Evolutionary conservation across 2,113 vertebrate genomes (phyloP).

Genomic region (Planiliza haematocheilus): DNA sequence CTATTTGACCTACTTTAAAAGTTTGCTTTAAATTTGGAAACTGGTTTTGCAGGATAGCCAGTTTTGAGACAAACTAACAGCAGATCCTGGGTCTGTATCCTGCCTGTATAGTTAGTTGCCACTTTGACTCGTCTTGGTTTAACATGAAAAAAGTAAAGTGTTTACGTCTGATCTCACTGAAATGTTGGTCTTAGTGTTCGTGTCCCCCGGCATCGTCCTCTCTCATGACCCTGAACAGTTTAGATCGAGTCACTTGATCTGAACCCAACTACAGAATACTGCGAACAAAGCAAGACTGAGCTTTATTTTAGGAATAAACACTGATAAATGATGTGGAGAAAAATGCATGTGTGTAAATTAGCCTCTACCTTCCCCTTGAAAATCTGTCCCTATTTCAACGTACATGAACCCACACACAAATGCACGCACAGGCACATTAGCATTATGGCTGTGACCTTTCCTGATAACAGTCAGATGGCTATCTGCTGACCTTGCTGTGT

Average conservation of each 20-base stretch:
- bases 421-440: slow-evolving; percentile 25
- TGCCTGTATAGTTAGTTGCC: too few relatives aligned
- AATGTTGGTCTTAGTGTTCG: neutral
- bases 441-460: slow-evolving; percentile 61
- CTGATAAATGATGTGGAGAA: neutral
- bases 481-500: slow-evolving; percentile 68
- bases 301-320: slow-evolving; percentile 11
- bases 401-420: slow-evolving; percentile 14
- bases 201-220: slow-evolving; percentile 4
- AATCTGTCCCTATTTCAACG: slow-evolving; percentile 10
- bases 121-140: too few relatives aligned
- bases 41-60: too few relatives aligned
- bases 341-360: neutral
- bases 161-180: neutral
- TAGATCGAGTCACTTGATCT: slow-evolving; percentile 21
- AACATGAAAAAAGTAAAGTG: neutral
- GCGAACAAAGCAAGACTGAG: neutral
- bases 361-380: slow-evolving; percentile 8
- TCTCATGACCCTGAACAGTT: slow-evolving; percentile 13
- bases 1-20: neutral
- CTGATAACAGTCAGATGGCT: slow-evolving; percentile 61
- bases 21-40: too few relatives aligned
- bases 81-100: neutral
- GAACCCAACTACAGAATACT: slow-evolving; percentile 8
- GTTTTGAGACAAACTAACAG: neutral